Percentiles rank a stretch among this genome's conserved stretches.
These are phyloP conservation scores for Scolopax rusticola DNA, from an alignment of 2,797 vertebrate species.

Conservation along the genomic window DNA sequence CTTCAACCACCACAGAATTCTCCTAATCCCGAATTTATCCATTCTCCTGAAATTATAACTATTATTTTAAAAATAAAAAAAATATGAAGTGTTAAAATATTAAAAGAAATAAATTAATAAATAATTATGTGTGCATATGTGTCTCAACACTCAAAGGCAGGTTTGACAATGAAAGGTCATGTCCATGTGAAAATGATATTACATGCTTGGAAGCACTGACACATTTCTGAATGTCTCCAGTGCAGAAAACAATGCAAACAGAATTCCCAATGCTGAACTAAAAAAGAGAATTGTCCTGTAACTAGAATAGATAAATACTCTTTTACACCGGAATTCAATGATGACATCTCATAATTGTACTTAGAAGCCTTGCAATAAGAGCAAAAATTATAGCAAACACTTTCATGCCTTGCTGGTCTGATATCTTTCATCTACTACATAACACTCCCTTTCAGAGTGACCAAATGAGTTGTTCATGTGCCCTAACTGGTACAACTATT, in stretches of 20 bases:
- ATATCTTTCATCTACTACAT: background rate
- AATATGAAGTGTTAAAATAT: background rate
- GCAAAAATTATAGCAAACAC: background rate
- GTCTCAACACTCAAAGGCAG: background rate
- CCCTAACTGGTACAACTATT: background rate
- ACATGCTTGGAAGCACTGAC: background rate
- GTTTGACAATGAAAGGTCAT: background rate
- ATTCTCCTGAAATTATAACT: background rate
- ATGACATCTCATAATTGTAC: background rate
- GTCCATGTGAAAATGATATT: background rate
- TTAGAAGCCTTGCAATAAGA: background rate
- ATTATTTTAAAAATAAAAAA: background rate
- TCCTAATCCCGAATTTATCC: background rate
- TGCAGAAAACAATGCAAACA: background rate
- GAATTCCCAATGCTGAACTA: background rate
- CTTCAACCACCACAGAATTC: background rate
- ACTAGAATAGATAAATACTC: background rate
- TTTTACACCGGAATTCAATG: background rate
- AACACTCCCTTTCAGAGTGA: background rate
- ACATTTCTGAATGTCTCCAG: background rate
- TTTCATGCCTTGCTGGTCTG: background rate
- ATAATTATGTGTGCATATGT: fast-evolving
- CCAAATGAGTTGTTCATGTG: background rate
- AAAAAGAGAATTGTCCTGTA: background rate
- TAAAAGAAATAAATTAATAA: background rate